These are phyloP conservation scores for Fragum fragum DNA, from an alignment of 2,888 invertebrate species.

Conservation along the genomic window DNA sequence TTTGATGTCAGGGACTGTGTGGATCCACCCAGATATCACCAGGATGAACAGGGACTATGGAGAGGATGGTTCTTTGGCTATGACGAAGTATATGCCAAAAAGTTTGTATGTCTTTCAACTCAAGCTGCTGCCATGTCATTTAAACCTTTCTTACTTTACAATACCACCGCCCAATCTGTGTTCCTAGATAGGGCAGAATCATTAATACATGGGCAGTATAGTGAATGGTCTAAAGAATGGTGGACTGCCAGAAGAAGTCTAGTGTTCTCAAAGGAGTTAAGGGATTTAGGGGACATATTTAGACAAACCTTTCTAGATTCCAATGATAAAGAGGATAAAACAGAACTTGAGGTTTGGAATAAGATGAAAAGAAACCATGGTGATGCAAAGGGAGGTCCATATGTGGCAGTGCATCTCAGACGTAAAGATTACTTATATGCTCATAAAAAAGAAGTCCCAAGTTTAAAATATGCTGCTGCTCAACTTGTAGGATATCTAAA, in stretches of 20 bases:
- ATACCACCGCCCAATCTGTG: constrained; percentile 83
- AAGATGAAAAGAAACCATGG: constrained; percentile 84
- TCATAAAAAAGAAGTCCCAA: constrained; percentile 92
- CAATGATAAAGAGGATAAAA: constrained; percentile 89
- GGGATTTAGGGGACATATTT: constrained; percentile 91
- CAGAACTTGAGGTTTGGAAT: constrained; percentile 90
- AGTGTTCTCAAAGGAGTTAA: constrained; percentile 93
- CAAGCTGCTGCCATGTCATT: constrained; percentile 89
- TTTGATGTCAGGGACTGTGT: constrained; percentile 90
- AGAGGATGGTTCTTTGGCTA: constrained; percentile 91
- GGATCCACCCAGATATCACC: constrained; percentile 79
- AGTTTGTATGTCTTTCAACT: constrained; percentile 93
- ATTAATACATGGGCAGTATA: constrained; percentile 90
- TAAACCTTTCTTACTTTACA: constrained; percentile 88
- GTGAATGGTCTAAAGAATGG: constrained; percentile 88
- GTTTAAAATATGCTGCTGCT: constrained; percentile 91
- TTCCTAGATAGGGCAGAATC: constrained; percentile 84
- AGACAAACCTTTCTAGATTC: constrained; percentile 90
- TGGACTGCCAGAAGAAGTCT: constrained; percentile 91
- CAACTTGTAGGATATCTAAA: constrained; percentile 91
- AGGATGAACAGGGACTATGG: constrained; percentile 83
- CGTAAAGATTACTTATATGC: constrained; percentile 95
- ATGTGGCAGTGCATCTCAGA: constrained; percentile 95
- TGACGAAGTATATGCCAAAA: constrained; percentile 90
- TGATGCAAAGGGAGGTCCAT: constrained; percentile 89